Evolutionary conservation across 1,140 invertebrate genomes (phyloP), one percentile per base, ranked within the genome.

Genomic region (Berghia stephanieae): DNA sequence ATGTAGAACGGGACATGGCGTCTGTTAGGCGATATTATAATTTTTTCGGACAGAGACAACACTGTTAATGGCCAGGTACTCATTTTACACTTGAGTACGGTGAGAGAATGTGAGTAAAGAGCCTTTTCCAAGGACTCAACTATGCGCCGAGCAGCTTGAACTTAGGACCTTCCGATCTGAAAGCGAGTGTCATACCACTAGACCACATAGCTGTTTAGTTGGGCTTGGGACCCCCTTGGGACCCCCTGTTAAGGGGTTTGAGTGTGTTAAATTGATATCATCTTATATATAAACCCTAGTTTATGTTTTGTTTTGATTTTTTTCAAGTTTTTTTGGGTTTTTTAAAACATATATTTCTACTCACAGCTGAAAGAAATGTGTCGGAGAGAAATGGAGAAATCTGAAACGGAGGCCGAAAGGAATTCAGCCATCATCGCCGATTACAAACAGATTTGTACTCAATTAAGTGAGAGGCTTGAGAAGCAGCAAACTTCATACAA

Each of bases 371-470:
- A 96, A 82, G 94, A 96, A 72, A 93, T 96, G 91, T 91, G 96
- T 70, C 93, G 96, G 82, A 87, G 94, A 55, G 95, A 96, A 89
- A 91, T 96, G 18, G 91, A 93, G 52, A 90, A 93, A 77, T 92
- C 93, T n/a, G 88, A 89, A 67, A 86, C 91, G 8, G 95, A 96
- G 81, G 92, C 92, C 78, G 91, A 90, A 36, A 92, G 93, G 81
- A 95, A 94, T 82, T 90, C 91, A 42, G 91, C 92, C 40, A 96
- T 97, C 49, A 95, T 97, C 82, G 91, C 93, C 63, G 96, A 99
- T 83, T 99, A 99, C 86, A 98, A 98, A 90, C 92, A 93, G 91
- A 96, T 97, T 68, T 96, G 96, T 87, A 94, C 95, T 8, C 91
- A 92, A 81, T 83, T 92, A 46, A 92, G 91, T 84, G 86, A 89